Percentiles rank a stretch among this genome's conserved stretches.
Conservation (phyloP, 1,140 invertebrate species). For the Delia radicum region DNA sequence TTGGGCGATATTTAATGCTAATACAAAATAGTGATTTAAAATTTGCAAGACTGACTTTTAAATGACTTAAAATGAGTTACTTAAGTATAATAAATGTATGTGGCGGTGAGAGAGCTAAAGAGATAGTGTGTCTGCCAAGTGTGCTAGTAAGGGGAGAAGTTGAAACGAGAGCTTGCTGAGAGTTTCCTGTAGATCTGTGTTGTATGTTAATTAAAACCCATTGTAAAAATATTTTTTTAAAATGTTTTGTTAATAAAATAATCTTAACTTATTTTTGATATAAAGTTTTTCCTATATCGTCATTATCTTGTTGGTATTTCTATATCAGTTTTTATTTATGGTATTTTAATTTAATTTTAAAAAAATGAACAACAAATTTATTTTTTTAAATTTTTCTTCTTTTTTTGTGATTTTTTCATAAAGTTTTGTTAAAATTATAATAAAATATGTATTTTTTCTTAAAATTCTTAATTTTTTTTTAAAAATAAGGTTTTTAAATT, state of each 20-base stretch:
- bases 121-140: too few species aligned
- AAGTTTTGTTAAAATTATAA: conserved; percentile 38
- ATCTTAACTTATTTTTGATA: background rate
- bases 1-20: too few species aligned
- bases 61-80: too few species aligned
- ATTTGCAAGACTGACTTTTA: too few species aligned
- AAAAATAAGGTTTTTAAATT: conserved; percentile 53
- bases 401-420: background rate
- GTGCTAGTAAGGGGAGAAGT: too few species aligned
- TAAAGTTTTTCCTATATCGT: conserved; percentile 35
- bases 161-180: too few species aligned
- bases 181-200: too few species aligned
- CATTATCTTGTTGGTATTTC: conserved; percentile 35
- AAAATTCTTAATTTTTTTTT: conserved; percentile 25
- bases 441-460: conserved; percentile 56
- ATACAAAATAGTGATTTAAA: too few species aligned
- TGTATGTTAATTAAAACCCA: background rate
- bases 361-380: conserved; percentile 30
- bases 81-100: too few species aligned
- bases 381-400: background rate
- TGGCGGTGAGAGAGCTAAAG: too few species aligned
- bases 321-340: conserved; percentile 30
- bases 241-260: background rate
- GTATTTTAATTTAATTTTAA: conserved; percentile 8
- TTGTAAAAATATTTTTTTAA: background rate